Evolutionary conservation across 35 echinoderm and acorn worm species (phyloP), one percentile per base, ranked within the genome.

Genomic region (Eucidaris tribuloides): DNA sequence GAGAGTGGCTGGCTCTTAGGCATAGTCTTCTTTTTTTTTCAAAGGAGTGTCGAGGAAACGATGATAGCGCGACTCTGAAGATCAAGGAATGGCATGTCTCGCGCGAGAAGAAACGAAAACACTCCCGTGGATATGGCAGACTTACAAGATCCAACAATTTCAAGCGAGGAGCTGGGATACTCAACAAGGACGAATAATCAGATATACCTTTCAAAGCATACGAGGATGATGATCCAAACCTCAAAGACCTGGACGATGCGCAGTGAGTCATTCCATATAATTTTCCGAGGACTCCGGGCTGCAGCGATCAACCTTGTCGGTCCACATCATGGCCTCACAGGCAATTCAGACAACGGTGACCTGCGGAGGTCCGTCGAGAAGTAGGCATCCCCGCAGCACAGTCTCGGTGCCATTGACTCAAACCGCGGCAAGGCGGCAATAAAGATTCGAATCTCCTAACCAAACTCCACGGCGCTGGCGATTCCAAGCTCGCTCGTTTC

Each of bases 1-100:
- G 85, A 88, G 31, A 93, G 90, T 60, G 91, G 85, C 5, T 88
- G n/a, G n/a, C n/a, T 85, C 14, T 93, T 87, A 27, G 84, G 91
- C 61, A 80, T 88, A 5, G 86, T 78, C 15, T 88, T 88, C 43
- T 50, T n/a, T n/a, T n/a, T n/a, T n/a, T n/a, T n/a, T n/a, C n/a
- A n/a, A n/a, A n/a, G 76, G 19, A 77, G 55, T 11, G 62, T 38
- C 3, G 45, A 45, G 32, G 38, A 65, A 14, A 49, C 7, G 68
- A 74, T 40, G 15, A 33, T 15, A n/a, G n/a, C 48, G 48, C 48
- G 9, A n/a, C 35, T n/a, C n/a, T n/a, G n/a, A n/a, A n/a, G n/a
- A n/a, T n/a, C n/a, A n/a, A n/a, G n/a, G n/a, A n/a, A n/a, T n/a
- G n/a, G n/a, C n/a, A n/a, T n/a, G n/a, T n/a, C n/a, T n/a, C n/a